Evolutionary conservation across 2,113 vertebrate species (phyloP).

Genomic region (Daubentonia madagascariensis): DNA sequence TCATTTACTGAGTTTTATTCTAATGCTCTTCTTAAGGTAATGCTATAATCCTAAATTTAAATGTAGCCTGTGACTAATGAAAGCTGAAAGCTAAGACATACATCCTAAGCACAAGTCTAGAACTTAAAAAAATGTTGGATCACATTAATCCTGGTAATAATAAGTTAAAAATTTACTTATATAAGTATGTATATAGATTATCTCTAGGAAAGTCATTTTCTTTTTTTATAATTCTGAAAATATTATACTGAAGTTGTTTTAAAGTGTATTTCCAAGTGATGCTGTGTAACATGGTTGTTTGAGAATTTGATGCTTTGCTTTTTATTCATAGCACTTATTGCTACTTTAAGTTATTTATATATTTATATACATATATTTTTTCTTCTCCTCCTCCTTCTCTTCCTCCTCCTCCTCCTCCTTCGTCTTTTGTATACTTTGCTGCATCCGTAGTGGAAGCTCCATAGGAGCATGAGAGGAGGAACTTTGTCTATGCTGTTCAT

Average conservation of each 20-base stretch:
- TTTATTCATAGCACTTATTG: neutral
- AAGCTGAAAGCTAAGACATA: constrained; percentile 28
- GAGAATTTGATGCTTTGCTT: neutral
- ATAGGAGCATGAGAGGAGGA: too few relatives aligned
- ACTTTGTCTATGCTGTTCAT: neutral
- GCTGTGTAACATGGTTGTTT: neutral
- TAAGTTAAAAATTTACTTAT: constrained; percentile 20
- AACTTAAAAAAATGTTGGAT: constrained; percentile 56
- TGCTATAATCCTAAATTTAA: constrained; percentile 56
- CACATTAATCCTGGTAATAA: constrained; percentile 42
- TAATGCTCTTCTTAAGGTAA: constrained; percentile 62
- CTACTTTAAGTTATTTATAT: neutral
- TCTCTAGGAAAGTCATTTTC: neutral
- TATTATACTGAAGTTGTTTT: neutral
- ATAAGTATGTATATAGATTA: neutral
- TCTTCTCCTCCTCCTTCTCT: neutral
- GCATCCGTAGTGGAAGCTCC: neutral
- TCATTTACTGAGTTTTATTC: constrained; percentile 60
- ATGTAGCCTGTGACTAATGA: constrained; percentile 47
- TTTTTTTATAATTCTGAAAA: neutral
- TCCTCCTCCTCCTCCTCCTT: neutral
- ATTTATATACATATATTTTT: neutral
- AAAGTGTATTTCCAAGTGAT: neutral
- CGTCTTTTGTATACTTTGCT: neutral
- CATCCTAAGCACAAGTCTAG: neutral